Evolutionary conservation across 1,140 invertebrate species (phyloP), one percentile per base, ranked within the genome.

Genomic region (Cyclina sinensis): DNA sequence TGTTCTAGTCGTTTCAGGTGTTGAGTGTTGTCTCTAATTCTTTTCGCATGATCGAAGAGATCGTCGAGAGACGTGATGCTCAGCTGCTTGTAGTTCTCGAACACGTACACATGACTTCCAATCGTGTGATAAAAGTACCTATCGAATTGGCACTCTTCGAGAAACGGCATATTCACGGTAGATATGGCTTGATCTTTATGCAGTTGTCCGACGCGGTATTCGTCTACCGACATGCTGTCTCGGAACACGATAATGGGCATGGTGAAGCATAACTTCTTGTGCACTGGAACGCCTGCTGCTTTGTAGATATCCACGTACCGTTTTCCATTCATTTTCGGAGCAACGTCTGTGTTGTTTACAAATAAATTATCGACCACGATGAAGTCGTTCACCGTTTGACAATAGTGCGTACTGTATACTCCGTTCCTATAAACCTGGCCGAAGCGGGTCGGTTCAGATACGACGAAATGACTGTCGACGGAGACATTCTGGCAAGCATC

Each of bases 401-500:
- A 43, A 14, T 43, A 14, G 14, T 43, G 43, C 43, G 43, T 43
- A 43, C 43, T 43, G 4, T 43, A 43, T 43, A 43, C 43, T 43
- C 43, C 43, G 43, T 43, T 43, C 43, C 43, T 43, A 43, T 43
- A 43, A 43, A 43, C 43, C 14, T 43, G 43, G 43, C 4, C 14
- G 43, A 43, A 7, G 14, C 14, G 14, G 43, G 43, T 7, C 43
- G 43, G 43, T 43, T 43, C 4, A 43, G 43, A 43, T 43, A 43
- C 4, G 43, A 43, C 5, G 43, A 43, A 43, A 43, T 14, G 43
- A 14, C 43, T 7, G 43, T 43, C 43, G 43, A 43, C 14, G 43
- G 43, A 43, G 43, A 68, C 35, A 68, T 12, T 46, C 73, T 76
- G 1, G 73, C 73, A 5, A 76, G n/a, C 73, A 76, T 27, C 24